Base-by-base conservation (phyloP, 2,888 invertebrate species). In the Matsumyia berberina region DNA sequence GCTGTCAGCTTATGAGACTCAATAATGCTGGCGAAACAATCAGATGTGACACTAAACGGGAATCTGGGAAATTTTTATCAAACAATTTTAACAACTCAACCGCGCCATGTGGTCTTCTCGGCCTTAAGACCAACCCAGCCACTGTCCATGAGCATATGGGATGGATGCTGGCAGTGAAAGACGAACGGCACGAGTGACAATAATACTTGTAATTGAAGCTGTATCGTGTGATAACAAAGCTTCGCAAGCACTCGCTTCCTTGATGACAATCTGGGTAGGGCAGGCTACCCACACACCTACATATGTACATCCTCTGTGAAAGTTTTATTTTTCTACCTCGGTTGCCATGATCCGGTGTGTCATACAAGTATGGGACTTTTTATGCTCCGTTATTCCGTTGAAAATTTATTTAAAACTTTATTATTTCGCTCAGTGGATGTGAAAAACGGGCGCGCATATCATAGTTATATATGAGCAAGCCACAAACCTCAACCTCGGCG, bases 371-470 rank as follows among this genome's bases (percentile, higher is more conserved):
- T 31, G 39, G 4, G 24, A 7, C n/a, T 8, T 17, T 42, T 39
- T 60, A 49, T 58, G 33, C 33, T 58, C 49, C 24, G 35, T 11
- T 60, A 49, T 53, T 37, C 58, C 42, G 51, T 44, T 37, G 39
- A 55, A 69, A 78, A 78, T 69, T 78, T 70, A 78, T 70, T 64
- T 78, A 78, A 70, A 78, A 78, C 78, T 78, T 70, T 78, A 70
- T 64, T 49, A 70, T 70, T 62, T 53, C 29, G 60, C 29, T 76
- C 58, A 64, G 74, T 51, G 46, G 66, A 49, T 39, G 49, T 12
- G 70, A 44, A 55, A 60, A 24, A 24, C n/a, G 53, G 37, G 33
- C 19, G 64, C 37, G 37, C 51, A 49, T 35, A 62, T 46, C 49
- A 37, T 39, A 58, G 37, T 66, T 58, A 57, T 60, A 46, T 35